Evolutionary conservation across 2,888 invertebrate genomes (phyloP), one percentile per base, ranked within the genome.

Genomic region (Leptarthrus brevirostris): DNA sequence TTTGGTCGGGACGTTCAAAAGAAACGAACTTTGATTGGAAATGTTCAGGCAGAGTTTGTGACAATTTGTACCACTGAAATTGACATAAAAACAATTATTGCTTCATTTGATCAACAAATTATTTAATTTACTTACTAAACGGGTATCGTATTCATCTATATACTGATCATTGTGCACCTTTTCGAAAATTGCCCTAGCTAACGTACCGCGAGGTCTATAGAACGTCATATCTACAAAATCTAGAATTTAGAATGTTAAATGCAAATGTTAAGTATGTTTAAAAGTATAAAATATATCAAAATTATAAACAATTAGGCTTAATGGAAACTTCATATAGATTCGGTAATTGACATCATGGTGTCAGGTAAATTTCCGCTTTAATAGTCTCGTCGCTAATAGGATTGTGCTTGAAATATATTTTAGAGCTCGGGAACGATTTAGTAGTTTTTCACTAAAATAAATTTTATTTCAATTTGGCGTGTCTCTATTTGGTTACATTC

Each of bases 141-240:
- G 80, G 26, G 82, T 85, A 78, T 85, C 85, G 76, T 83, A 82
- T 75, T 82, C 82, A 69, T 85, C 84, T 69, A 85, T 78, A 77
- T 81, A 82, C 74, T 82, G 81, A 75, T 85, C 85, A 77, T 85
- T 85, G 74, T 85, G 83, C 34, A 83, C 83, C 78, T 85, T 85
- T 70, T 83, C 82, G 74, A 83, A 83, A 69, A 85, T 82, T 44
- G 84, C 82, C 72, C 84, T 81, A 44, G 85, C 85, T 73, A 85
- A 76, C 2, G 83, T 82, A 18, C 85, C 83, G 73, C 81, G 81
- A 16, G 85, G 85, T 74, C 81, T 81, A 79, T 82, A 82, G 69
- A 77, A 78, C 66, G 79, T 81, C 83, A 82, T 84, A 16, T 47
- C 49, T 36, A 61, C 61, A 61, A 40, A 40, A 24, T 61, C 61